A percentile compares a stretch with the other conserved stretches of the same genome.
These are phyloP conservation scores for Armadillidium nasatum DNA, from an alignment of 1,140 invertebrate species.

Conservation along the genomic window DNA sequence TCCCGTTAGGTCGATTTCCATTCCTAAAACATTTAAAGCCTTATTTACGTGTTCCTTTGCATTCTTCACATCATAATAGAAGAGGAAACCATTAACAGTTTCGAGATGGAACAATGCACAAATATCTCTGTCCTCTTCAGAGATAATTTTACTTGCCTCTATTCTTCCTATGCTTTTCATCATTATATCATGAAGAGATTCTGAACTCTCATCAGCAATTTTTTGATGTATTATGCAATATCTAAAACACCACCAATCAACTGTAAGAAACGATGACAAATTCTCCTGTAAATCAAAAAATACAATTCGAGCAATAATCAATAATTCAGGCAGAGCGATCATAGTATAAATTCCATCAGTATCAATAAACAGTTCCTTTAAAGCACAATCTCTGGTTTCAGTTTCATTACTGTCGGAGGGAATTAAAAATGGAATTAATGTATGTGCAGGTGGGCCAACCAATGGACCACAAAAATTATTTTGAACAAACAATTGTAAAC, in stretches of 20 bases:
- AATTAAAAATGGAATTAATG: conserved; percentile 27
- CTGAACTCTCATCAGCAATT: conserved; percentile 45
- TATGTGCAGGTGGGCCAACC: conserved; percentile 41
- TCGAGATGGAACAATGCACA: conserved; percentile 66
- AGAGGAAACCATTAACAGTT: conserved; percentile 65
- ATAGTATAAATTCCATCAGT: conserved; percentile 41
- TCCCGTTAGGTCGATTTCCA: conserved; percentile 65
- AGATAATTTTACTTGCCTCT: conserved; percentile 36
- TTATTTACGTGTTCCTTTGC: conserved; percentile 62
- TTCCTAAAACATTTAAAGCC: conserved; percentile 58
- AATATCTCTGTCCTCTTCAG: conserved; percentile 39
- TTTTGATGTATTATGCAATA: conserved; percentile 45
- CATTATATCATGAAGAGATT: conserved; percentile 37
- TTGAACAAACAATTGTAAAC: conserved; percentile 68
- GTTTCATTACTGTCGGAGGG: conserved; percentile 10
- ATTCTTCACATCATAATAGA: conserved; percentile 66
- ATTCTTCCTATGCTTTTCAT: conserved; percentile 21
- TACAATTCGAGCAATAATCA: conserved; percentile 44
- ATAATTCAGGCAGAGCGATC: conserved; percentile 32
- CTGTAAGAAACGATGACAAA: conserved; percentile 47
- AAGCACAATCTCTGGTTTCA: conserved; percentile 27
- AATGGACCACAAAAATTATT: conserved; percentile 74
- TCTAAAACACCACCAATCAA: conserved; percentile 51
- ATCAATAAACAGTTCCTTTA: conserved; percentile 34
- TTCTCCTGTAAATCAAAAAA: conserved; percentile 47